These are phyloP conservation scores for Trichonephila inaurata DNA, from an alignment of 1,140 invertebrate species.

Conservation along the genomic window DNA sequence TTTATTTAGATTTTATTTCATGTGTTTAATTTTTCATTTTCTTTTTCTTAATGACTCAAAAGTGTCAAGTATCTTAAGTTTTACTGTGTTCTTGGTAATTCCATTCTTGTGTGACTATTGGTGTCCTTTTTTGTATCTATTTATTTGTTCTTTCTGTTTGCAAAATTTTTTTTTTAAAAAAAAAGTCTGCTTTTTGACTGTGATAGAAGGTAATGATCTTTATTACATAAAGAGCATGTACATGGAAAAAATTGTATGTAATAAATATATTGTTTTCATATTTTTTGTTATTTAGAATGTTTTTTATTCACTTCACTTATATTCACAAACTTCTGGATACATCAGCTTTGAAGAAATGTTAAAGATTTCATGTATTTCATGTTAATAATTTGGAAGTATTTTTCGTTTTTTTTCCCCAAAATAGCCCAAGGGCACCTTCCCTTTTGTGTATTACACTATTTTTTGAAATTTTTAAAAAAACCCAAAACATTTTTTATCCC, in stretches of 20 bases:
- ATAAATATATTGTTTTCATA: constrained; percentile 66
- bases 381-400: too few species aligned
- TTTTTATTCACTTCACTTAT: not conserved
- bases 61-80: too few species aligned
- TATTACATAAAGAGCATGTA: constrained; percentile 47
- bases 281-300: not conserved
- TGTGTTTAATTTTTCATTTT: not conserved
- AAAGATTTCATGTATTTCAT: too few species aligned
- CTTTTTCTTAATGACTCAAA: not conserved
- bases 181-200: constrained; percentile 64
- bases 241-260: constrained; percentile 42
- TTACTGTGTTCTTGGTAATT: too few species aligned
- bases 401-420: too few species aligned
- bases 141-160: not conserved
- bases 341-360: too few species aligned
- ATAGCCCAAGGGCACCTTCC: too few species aligned
- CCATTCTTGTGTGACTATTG: too few species aligned
- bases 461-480: too few species aligned
- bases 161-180: not conserved
- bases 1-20: not conserved
- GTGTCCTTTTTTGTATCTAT: not conserved
- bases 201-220: constrained; percentile 64
- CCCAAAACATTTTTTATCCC: too few species aligned
- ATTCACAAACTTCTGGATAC: too few species aligned
- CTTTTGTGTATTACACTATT: too few species aligned